phyloP scores from a whole-genome alignment of 2,113 vertebrate genomes.

The Petrocephalus microphthalmus region DNA sequence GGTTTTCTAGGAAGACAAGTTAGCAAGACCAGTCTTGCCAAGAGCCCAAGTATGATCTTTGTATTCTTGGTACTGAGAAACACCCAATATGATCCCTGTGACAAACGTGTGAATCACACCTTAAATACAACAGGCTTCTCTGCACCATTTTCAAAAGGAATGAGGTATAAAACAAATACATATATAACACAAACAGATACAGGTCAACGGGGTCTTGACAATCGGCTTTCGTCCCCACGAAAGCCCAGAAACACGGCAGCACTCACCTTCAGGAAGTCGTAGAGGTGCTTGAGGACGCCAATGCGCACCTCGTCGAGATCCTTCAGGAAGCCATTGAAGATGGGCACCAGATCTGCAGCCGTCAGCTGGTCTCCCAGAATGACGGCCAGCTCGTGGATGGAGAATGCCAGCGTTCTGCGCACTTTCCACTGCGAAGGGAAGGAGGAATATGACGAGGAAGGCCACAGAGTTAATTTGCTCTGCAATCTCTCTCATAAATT shows the following conservation, averaged over 20 bases:
- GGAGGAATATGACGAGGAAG: neutral
- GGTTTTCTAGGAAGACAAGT: no score
- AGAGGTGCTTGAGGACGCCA: conserved; percentile 67
- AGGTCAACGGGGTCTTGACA: neutral
- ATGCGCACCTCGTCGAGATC: conserved; percentile 67
- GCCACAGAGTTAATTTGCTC: neutral
- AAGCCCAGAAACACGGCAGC: neutral
- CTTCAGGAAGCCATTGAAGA: conserved; percentile 69
- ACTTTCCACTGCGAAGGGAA: conserved; percentile 61
- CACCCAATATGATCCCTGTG: neutral
- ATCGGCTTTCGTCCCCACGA: neutral
- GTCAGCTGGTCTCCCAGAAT: conserved; percentile 63
- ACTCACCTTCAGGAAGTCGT: conserved; percentile 67
- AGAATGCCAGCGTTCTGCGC: conserved; percentile 55
- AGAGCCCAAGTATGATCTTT: no score
- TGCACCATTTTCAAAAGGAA: neutral
- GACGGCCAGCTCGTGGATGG: conserved; percentile 62
- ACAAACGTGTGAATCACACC: neutral
- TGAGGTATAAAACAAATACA: neutral
- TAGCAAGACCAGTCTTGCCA: no score
- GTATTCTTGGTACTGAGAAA: no score
- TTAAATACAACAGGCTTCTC: neutral
- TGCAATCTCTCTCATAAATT: neutral
- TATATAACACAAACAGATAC: neutral
- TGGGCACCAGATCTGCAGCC: conserved; percentile 61